phyloP scores from a whole-genome alignment of 2,888 invertebrate genomes.

The Tetragonisca angustula region DNA sequence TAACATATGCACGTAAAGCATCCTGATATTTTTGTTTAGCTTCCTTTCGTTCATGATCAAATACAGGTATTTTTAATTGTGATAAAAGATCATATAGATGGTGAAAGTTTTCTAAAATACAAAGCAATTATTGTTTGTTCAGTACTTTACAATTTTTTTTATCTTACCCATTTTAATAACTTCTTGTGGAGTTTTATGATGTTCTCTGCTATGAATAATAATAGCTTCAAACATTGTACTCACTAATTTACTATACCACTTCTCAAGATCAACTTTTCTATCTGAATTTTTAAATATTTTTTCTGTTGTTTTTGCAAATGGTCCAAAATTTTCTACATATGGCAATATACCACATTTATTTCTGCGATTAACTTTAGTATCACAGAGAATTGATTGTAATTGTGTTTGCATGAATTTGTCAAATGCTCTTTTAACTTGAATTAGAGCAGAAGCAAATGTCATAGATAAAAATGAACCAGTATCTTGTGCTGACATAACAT shows the following conservation, averaged over 20 bases:
- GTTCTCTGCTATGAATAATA: conserved; percentile 90
- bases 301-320: conserved; percentile 94
- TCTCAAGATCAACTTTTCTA: conserved; percentile 95
- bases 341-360: conserved; percentile 95
- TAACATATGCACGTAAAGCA: conserved; percentile 95
- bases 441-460: conserved; percentile 93
- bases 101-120: conserved; percentile 95
- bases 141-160: conserved; percentile 1
- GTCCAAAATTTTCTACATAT: conserved; percentile 95
- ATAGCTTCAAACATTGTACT: conserved; percentile 94
- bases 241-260: conserved; percentile 94
- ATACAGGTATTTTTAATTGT: conserved; percentile 94
- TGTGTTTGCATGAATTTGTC: conserved; percentile 96
- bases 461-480: conserved; percentile 94
- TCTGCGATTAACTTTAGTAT: conserved; percentile 89
- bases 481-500: conserved; percentile 95
- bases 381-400: conserved; percentile 90
- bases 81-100: conserved; percentile 94
- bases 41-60: conserved; percentile 95
- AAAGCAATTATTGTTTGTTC: conserved; percentile 35
- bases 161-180: conserved; percentile 93
- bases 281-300: conserved; percentile 94
- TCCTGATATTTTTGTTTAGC: conserved; percentile 96
- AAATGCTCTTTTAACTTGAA: conserved; percentile 95
- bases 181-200: conserved; percentile 96